phyloP scores from a whole-genome alignment of 1,140 invertebrate species.

The Aphelenchoides fujianensis region DNA sequence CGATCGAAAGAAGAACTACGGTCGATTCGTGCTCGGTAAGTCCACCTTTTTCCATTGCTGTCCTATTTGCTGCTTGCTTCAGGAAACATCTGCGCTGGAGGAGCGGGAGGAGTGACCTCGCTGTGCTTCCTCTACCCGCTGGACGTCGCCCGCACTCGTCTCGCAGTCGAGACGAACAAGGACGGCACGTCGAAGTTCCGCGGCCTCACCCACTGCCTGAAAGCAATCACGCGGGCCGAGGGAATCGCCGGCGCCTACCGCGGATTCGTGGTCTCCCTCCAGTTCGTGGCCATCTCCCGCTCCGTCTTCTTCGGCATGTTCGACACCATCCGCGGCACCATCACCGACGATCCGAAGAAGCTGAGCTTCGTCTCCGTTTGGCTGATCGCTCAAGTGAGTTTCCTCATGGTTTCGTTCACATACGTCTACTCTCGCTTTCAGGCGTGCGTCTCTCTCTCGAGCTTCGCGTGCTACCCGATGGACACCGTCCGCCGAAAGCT shows the following conservation, averaged over 20 bases:
- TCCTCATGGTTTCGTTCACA: neutral
- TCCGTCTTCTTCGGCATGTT: conserved; percentile 63
- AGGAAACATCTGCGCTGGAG: conserved; percentile 60
- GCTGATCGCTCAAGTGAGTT: conserved; percentile 47
- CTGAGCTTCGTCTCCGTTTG: conserved; percentile 46
- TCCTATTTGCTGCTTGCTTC: conserved; percentile 14
- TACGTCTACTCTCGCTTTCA: conserved; percentile 34
- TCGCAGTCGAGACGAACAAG: conserved; percentile 56
- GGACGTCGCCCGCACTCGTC: conserved; percentile 61
- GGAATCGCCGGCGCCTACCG: conserved; percentile 59
- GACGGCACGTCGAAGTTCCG: conserved; percentile 49
- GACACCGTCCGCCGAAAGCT: conserved; percentile 53
- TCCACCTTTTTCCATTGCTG: neutral
- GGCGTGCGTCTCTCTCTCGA: conserved; percentile 48
- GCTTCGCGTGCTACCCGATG: conserved; percentile 51
- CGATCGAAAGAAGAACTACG: conserved; percentile 78
- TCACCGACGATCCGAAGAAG: conserved; percentile 36
- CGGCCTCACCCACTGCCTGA: conserved; percentile 60
- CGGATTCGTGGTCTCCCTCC: conserved; percentile 61
- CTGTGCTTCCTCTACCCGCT: conserved; percentile 61
- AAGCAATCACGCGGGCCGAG: conserved; percentile 52
- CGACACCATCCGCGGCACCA: conserved; percentile 51
- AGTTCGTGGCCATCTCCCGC: conserved; percentile 62
- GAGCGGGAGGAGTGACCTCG: conserved; percentile 58
- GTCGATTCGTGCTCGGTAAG: conserved; percentile 78